Percentiles rank a stretch among this genome's conserved stretches.
Conservation (phyloP, 2,888 invertebrate species). For the Diarsia mendica region DNA sequence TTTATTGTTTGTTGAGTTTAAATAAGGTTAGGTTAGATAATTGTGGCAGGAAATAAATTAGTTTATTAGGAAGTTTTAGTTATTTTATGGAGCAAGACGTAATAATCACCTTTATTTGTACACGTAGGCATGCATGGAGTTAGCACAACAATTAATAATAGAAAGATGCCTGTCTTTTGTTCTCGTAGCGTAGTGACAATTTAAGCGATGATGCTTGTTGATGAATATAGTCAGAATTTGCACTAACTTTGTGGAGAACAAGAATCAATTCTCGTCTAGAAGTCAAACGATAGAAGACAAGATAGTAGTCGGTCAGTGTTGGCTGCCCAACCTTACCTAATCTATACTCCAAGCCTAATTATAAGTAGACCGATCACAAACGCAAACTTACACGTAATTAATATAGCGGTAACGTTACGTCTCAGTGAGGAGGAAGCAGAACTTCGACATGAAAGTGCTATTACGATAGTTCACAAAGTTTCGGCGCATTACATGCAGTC, state of each 20-base stretch:
- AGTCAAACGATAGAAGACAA: not conserved
- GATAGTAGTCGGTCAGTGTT: not conserved
- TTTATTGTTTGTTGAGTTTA: constrained; percentile 55
- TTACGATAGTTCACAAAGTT: constrained; percentile 59
- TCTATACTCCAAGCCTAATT: constrained; percentile 43
- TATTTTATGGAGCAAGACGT: not conserved
- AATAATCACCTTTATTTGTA: not conserved
- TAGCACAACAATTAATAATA: not conserved
- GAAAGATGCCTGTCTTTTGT: not conserved
- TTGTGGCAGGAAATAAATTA: not conserved
- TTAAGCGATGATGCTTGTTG: not conserved
- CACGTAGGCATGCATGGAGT: not conserved
- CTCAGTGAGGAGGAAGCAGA: constrained; percentile 49
- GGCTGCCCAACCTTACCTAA: not conserved
- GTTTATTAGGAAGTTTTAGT: not conserved
- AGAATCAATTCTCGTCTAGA: not conserved
- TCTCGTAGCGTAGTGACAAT: not conserved
- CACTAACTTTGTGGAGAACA: not conserved
- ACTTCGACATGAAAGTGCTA: constrained; percentile 56
- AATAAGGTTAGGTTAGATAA: constrained; percentile 31
- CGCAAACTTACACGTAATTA: constrained; percentile 73
- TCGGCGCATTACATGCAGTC: constrained; percentile 44
- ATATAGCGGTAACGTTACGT: constrained; percentile 60
- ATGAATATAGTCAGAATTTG: not conserved
- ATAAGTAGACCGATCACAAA: constrained; percentile 75